Conservation (phyloP, 2,888 invertebrate genomes). For the Agapostemon virescens region DNA sequence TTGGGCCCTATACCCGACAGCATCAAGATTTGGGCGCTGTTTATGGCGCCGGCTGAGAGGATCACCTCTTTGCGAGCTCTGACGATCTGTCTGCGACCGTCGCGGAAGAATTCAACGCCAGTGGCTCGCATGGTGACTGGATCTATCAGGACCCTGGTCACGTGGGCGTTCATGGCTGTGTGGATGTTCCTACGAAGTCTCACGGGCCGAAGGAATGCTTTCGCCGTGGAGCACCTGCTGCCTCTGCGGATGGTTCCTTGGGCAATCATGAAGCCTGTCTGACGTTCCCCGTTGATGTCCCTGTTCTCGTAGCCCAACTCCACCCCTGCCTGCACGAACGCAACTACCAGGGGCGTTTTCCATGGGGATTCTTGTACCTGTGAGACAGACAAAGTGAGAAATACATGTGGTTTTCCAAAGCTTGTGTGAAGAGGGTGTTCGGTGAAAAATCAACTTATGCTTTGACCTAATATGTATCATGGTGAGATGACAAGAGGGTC, state of each 20-base stretch:
- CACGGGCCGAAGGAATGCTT: slow-evolving; percentile 91
- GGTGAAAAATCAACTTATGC: no score
- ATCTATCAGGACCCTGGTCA: slow-evolving; percentile 88
- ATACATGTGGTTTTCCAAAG: neutral
- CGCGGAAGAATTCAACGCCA: slow-evolving; percentile 90
- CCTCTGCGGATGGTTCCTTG: slow-evolving; percentile 89
- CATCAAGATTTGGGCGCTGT: slow-evolving; percentile 95
- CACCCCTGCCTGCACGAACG: slow-evolving; percentile 90
- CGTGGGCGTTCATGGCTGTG: slow-evolving; percentile 90
- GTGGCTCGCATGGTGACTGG: slow-evolving; percentile 88
- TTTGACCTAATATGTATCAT: no score
- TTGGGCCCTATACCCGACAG: slow-evolving; percentile 91
- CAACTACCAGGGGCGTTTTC: slow-evolving; percentile 90
- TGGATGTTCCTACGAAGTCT: slow-evolving; percentile 89
- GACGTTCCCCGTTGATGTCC: slow-evolving; percentile 90
- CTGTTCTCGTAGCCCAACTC: slow-evolving; percentile 92
- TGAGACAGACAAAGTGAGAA: neutral
- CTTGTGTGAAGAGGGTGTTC: neutral
- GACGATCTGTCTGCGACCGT: slow-evolving; percentile 86
- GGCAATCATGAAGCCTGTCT: slow-evolving; percentile 91
- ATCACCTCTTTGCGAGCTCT: slow-evolving; percentile 92
- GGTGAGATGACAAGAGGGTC: no score
- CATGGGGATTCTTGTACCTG: slow-evolving; percentile 88
- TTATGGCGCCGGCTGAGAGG: slow-evolving; percentile 94
- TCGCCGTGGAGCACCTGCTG: slow-evolving; percentile 92